These are phyloP conservation scores for Pangasius djambal DNA, from an alignment of 2,797 vertebrate species.

Conservation along the genomic window DNA sequence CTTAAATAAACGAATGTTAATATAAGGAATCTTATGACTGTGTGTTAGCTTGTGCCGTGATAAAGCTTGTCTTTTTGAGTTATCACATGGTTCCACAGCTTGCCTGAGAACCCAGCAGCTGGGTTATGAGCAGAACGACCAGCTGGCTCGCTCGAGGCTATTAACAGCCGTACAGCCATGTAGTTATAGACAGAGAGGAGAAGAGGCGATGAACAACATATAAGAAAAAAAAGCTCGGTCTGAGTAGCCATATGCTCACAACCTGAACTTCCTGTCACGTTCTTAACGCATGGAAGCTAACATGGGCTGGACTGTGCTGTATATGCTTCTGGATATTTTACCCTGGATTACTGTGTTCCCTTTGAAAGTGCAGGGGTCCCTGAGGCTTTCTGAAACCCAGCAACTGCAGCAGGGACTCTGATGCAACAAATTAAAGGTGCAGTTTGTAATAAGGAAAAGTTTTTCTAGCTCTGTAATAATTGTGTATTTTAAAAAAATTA, in stretches of 20 bases:
- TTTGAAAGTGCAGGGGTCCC: not conserved
- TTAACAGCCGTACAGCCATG: not conserved
- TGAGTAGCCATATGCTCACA: not conserved
- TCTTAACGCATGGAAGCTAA: conserved; percentile 2
- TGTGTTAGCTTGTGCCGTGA: not conserved
- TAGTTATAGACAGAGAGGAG: not conserved
- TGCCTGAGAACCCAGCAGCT: conserved; percentile 9
- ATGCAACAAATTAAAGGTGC: not conserved
- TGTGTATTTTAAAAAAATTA: not conserved
- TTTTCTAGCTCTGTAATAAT: not conserved
- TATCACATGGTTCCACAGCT: not conserved
- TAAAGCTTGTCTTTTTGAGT: not conserved
- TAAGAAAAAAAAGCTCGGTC: not conserved
- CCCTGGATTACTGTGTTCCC: not conserved
- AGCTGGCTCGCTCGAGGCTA: not conserved
- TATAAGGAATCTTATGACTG: not conserved
- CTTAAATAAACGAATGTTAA: not conserved
- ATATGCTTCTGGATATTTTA: not conserved
- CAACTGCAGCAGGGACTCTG: not conserved
- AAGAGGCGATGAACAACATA: not conserved
- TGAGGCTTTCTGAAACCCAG: not conserved
- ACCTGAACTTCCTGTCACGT: conserved; percentile 17
- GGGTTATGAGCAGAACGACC: not conserved
- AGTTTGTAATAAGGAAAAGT: not conserved
- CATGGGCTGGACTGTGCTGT: not conserved